Evolutionary conservation across 2,797 vertebrate species (phyloP).

Genomic region (Amazona finschi): DNA sequence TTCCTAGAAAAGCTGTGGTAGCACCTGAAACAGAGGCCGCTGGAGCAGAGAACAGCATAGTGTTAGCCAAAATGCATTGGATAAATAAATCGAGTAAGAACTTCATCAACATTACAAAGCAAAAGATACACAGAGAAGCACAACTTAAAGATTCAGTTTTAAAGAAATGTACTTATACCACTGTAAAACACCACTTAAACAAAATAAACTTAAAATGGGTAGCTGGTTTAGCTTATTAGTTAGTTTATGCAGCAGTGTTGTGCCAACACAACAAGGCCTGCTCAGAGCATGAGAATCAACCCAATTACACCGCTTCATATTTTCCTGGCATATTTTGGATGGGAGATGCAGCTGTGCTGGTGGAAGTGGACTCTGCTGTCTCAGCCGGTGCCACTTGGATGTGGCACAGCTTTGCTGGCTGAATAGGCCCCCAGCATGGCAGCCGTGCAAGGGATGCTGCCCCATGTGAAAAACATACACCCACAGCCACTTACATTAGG

Average conservation of each 20-base stretch:
- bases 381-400: too few species aligned
- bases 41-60: background rate
- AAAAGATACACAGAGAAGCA: background rate
- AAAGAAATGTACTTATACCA: fast-evolving
- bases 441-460: background rate
- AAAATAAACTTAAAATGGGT: background rate
- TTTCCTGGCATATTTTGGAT: background rate
- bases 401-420: background rate
- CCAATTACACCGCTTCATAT: background rate
- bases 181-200: background rate
- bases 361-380: background rate
- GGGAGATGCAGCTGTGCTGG: background rate
- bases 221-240: background rate
- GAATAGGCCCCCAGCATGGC: fast-evolving
- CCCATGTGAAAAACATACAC: background rate
- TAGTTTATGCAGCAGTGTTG: background rate
- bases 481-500: background rate
- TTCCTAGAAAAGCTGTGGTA: background rate
- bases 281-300: background rate
- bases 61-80: background rate
- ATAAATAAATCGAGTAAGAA: background rate
- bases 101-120: background rate
- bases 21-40: background rate
- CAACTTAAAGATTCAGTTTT: background rate
- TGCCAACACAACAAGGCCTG: background rate